These are phyloP conservation scores for Torymus tubicola DNA, from an alignment of 2,888 invertebrate species.

Conservation along the genomic window DNA sequence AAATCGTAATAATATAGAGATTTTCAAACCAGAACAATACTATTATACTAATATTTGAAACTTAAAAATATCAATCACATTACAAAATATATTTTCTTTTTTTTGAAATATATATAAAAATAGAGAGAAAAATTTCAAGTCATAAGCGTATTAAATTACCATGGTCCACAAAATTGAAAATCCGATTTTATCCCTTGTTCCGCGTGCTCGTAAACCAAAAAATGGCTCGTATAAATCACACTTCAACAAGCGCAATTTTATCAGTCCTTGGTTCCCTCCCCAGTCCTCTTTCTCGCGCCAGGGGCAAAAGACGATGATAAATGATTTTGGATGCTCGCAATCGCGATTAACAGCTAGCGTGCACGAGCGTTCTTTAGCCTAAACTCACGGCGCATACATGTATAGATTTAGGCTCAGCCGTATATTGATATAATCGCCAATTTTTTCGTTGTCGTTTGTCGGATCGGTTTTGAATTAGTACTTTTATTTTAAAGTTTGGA, in stretches of 20 bases:
- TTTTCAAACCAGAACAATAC: too few relatives aligned
- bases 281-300: neutral
- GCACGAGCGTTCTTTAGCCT: constrained; percentile 11
- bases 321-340: constrained; percentile 28
- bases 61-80: too few relatives aligned
- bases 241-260: constrained; percentile 46
- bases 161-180: constrained; percentile 41
- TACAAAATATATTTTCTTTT: too few relatives aligned
- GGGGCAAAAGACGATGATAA: constrained; percentile 31
- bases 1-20: too few relatives aligned
- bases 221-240: constrained; percentile 50
- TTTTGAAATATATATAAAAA: too few relatives aligned
- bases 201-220: constrained; percentile 39
- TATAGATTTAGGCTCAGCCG: too few relatives aligned
- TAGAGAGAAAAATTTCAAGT: neutral
- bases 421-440: neutral
- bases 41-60: too few relatives aligned
- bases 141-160: constrained; percentile 21
- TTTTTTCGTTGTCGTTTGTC: too few relatives aligned
- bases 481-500: too few relatives aligned
- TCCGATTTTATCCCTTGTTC: constrained; percentile 38
- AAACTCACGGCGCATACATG: too few relatives aligned
- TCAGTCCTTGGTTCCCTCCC: constrained; percentile 29
- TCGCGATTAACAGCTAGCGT: constrained; percentile 12
- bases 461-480: too few relatives aligned